Conservation (phyloP, 2,113 vertebrate species). For the Phrynosoma platyrhinos region DNA sequence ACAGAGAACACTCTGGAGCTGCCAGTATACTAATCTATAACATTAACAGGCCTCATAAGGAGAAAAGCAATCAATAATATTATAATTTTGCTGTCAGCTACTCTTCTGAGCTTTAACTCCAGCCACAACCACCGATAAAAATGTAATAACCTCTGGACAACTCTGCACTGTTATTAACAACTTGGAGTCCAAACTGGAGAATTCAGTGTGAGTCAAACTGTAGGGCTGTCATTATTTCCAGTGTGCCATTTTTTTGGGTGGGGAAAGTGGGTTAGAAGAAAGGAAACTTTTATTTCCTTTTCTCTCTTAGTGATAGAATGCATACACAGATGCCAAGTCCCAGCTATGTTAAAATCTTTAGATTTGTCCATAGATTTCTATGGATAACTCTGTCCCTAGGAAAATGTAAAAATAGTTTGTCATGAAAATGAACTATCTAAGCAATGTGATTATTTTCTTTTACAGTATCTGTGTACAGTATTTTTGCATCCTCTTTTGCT, state of each 20-base stretch:
- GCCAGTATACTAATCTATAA: not conserved
- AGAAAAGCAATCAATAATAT: not conserved
- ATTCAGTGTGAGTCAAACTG: not conserved
- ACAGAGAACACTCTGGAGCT: not conserved
- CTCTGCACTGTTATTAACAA: not conserved
- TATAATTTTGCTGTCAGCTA: not conserved
- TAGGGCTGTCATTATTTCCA: not conserved
- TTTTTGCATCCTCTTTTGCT: not conserved
- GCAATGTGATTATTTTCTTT: not conserved
- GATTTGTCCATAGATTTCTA: not conserved
- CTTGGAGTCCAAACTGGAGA: not conserved
- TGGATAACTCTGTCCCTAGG: not conserved
- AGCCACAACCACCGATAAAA: too few species aligned
- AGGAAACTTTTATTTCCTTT: not conserved
- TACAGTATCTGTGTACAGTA: not conserved
- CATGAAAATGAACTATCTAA: too few species aligned
- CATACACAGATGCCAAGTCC: not conserved
- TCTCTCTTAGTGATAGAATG: not conserved
- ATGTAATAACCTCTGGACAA: not conserved
- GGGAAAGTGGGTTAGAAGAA: not conserved
- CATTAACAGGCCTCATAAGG: not conserved
- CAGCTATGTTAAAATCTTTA: not conserved
- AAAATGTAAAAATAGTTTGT: not conserved
- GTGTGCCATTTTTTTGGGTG: too few species aligned
- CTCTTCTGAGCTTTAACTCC: not conserved